Evolutionary conservation across 2,797 vertebrate species (phyloP), one percentile per base, ranked within the genome.

Genomic region (Tarsius wallacei): DNA sequence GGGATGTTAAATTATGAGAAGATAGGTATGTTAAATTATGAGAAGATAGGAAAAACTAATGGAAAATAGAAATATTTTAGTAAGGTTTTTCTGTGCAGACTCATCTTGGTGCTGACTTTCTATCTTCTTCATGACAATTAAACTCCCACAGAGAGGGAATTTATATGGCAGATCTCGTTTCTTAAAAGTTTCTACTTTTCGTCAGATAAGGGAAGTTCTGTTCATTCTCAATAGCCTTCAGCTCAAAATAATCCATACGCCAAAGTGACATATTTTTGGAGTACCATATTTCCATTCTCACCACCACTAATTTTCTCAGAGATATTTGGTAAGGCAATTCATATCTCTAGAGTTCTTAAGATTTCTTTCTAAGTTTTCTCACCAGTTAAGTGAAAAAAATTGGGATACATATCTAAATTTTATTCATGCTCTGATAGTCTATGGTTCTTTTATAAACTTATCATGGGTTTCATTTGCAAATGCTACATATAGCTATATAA

Each of bases 181-280:
- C 74, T 86, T 82, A 89, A 28, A 53, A n/a, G 1, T 71, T 84
- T 90, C 63, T 90, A 85, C 61, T 68, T 70, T 81, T 53, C 36
- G 57, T 82, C n/a, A 28, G 61, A 78, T 71, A 57, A 93, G 8
- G 36, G 55, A n/a, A 19, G 1, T 21, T 84, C 73, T 68, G 28
- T 55, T 59, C 53, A 28, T 49, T 89, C 61, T 77, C 33, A 21
- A 3, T 81, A 93, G 84, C 12, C 64, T 96, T 94, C 8, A 31
- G 2, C 28, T 96, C 74, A 85, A 68, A 85, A 59, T 64, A 71
- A 87, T 14, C 28, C 22, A 13, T 8, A 36, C 0, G 28, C 22
- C 49, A 66, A 77, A 24, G 51, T 53, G 22, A n/a, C 15, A 22
- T 19, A 61, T n/a, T 14, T 73, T 80, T 19, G 6, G 28, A 31